Base-by-base conservation (phyloP, 2,113 vertebrate genomes). In the Psophia crepitans region DNA sequence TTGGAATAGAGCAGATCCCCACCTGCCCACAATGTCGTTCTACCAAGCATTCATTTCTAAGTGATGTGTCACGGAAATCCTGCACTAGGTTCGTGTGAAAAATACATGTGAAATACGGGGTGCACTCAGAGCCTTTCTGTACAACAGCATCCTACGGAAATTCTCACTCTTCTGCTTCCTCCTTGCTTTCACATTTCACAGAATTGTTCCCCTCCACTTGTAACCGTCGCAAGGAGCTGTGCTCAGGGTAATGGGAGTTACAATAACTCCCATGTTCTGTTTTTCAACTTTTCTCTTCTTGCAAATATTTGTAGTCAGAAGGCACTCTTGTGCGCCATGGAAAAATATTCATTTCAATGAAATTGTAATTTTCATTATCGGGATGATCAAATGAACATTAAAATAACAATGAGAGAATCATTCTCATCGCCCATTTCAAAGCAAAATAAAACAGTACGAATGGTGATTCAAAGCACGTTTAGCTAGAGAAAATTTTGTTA, bases 1-100 rank as follows among this genome's bases (percentile, higher is more conserved):
- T 94, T 71, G 84, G 93, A 94, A 93, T 57, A 91, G 91, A 96
- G 93, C 91, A 97, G 91, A 95, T 94, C 91, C 60, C 77, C 96
- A 96, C 94, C 93, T 96, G 93, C 96, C 96, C 96, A 96, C 96
- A 89, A 18, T 43, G 81, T 89, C 66, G 4, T 71, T 94, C 77
- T 22, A 89, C 65, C 87, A 74, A 89, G 77, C 60, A 33, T 27
- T 91, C 81, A 27, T 89, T 94, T 71, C 87, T 82, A 58, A 87
- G 89, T 22, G 89, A 87, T 56, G 87, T 89, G 93, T 87, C 89
- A 95, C 94, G 91, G 89, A 65, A 95, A 96, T 54, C 73, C 92
- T 91, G 87, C 63, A 39, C 87, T 21, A 49, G 53, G 84, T 79
- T 95, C 21, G 1, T 79, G 89, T 95, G 94, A 93, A 87, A 95